These are phyloP conservation scores for Lota lota DNA, from an alignment of 2,113 vertebrate genomes.

Conservation along the genomic window DNA sequence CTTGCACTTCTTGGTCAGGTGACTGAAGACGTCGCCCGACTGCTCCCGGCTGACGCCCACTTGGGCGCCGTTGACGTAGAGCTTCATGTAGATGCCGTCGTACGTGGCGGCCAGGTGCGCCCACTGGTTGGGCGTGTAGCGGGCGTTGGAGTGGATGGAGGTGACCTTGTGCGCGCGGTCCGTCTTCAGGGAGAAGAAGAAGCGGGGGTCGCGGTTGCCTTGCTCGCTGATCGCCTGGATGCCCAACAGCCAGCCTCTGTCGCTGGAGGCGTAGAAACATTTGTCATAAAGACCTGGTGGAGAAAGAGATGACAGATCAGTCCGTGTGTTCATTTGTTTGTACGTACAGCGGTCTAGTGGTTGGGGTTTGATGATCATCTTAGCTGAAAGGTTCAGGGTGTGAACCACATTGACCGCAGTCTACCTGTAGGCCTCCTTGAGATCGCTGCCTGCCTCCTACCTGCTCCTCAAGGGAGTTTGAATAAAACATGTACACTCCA, in stretches of 20 bases:
- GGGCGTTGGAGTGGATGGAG: conserved; percentile 84
- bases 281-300: conserved; percentile 94
- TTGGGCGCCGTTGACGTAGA: conserved; percentile 94
- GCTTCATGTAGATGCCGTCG: conserved; percentile 87
- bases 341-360: not conserved
- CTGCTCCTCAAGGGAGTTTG: too few species aligned
- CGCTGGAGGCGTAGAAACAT: conserved; percentile 95
- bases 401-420: too few species aligned
- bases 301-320: conserved; percentile 55
- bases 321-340: not conserved
- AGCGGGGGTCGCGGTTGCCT: conserved; percentile 92
- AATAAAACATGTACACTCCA: too few species aligned
- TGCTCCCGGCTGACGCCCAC: conserved; percentile 90
- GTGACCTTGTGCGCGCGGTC: conserved; percentile 94
- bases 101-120: conserved; percentile 89
- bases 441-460: too few species aligned
- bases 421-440: too few species aligned
- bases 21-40: conserved; percentile 92
- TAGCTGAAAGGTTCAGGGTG: too few species aligned
- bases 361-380: too few species aligned
- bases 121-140: conserved; percentile 91
- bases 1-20: conserved; percentile 93
- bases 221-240: conserved; percentile 91
- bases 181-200: conserved; percentile 98
- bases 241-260: conserved; percentile 96